Evolutionary conservation across 2,797 vertebrate genomes (phyloP).

Genomic region (Spheniscus humboldti): DNA sequence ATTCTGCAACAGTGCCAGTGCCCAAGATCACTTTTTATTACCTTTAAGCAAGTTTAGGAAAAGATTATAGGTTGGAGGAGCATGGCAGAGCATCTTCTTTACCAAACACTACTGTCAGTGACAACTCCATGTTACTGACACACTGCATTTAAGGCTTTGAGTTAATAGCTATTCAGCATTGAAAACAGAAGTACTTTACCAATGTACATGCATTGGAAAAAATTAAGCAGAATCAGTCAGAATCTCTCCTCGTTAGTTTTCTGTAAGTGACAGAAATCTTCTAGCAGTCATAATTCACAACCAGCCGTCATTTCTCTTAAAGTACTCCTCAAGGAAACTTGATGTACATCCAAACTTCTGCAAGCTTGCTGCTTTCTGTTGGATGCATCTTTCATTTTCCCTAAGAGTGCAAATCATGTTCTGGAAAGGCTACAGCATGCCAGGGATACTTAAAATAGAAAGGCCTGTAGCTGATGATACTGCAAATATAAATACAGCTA

Average conservation of each 20-base stretch:
- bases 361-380: slow-evolving; percentile 53
- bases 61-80: not conserved
- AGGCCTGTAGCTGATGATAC: slow-evolving; percentile 18
- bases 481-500: slow-evolving; percentile 42
- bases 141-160: not conserved
- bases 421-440: slow-evolving; percentile 42
- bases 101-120: not conserved
- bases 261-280: not conserved
- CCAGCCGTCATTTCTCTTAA: slow-evolving; percentile 10
- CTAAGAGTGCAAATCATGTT: slow-evolving; percentile 42
- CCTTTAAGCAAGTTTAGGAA: not conserved
- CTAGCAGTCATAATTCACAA: slow-evolving; percentile 21
- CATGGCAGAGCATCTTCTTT: not conserved
- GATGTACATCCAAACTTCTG: slow-evolving; percentile 56
- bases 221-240: not conserved
- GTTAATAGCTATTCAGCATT: not conserved
- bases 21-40: not conserved
- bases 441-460: slow-evolving; percentile 55
- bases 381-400: slow-evolving; percentile 38
- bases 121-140: slow-evolving; percentile 6
- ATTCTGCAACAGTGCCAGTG: not conserved
- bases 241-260: not conserved
- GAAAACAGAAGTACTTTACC: not conserved
- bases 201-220: not conserved
- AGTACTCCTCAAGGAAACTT: slow-evolving; percentile 44